A percentile compares a stretch with the other conserved stretches of the same genome.
Evolutionary conservation across 2,113 vertebrate genomes (phyloP).

Genomic region (Morone chrysops): DNA sequence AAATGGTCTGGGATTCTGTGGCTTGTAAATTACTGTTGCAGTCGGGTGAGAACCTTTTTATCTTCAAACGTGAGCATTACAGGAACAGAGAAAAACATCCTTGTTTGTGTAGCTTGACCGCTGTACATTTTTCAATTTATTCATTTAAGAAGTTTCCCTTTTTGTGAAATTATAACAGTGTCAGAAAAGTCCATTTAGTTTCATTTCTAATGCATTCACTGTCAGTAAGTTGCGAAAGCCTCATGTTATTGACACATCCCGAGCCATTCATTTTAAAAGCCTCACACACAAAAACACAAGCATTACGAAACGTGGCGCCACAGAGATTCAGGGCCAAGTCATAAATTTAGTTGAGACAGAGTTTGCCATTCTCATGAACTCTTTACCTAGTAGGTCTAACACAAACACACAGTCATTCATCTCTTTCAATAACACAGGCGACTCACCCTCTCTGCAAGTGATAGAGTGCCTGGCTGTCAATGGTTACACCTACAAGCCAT

Average conservation of each 20-base stretch:
- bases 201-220: constrained; percentile 4
- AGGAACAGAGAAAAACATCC: neutral
- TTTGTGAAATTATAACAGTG: neutral
- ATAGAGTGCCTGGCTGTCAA: constrained; percentile 38
- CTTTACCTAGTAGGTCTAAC: constrained; percentile 72
- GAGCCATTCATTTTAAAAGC: constrained; percentile 54
- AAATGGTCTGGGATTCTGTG: neutral
- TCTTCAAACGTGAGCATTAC: neutral
- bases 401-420: constrained; percentile 70
- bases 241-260: constrained; percentile 61
- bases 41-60: neutral
- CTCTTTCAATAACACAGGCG: constrained; percentile 45
- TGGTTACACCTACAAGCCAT: constrained; percentile 8
- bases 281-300: constrained; percentile 62
- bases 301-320: constrained; percentile 71
- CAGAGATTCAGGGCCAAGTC: constrained; percentile 64
- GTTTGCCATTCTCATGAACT: constrained; percentile 79
- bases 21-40: constrained; percentile 28
- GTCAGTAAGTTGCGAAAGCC: constrained; percentile 44
- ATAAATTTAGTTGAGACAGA: constrained; percentile 77
- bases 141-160: neutral
- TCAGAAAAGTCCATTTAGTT: neutral
- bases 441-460: constrained; percentile 35
- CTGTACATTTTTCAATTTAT: neutral
- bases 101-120: neutral